Percentiles rank a stretch among this genome's conserved stretches.
These are phyloP conservation scores for Lerema accius DNA, from an alignment of 1,140 invertebrate genomes.

Conservation along the genomic window DNA sequence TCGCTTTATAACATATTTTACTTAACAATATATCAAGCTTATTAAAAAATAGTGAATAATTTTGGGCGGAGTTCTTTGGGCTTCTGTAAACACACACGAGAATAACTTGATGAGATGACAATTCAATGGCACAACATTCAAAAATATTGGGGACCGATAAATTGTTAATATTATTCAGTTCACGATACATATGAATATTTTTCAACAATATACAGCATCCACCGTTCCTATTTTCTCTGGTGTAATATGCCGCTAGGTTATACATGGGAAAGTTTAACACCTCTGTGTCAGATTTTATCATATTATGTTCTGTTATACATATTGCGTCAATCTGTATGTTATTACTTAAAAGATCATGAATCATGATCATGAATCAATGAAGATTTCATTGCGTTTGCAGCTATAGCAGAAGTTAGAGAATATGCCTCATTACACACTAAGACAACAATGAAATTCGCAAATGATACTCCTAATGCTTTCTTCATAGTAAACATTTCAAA, in stretches of 20 bases:
- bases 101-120: not conserved
- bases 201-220: not conserved
- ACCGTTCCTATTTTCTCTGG: not conserved
- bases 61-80: not conserved
- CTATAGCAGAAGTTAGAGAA: too few relatives aligned
- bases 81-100: constrained; percentile 10
- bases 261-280: too few relatives aligned
- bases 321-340: too few relatives aligned
- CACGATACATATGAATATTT: not conserved
- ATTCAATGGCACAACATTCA: constrained; percentile 2
- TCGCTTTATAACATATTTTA: constrained; percentile 2
- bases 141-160: not conserved
- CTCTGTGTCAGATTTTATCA: too few relatives aligned
- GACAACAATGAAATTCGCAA: too few relatives aligned
- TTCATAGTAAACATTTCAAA: too few relatives aligned
- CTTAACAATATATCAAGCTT: not conserved
- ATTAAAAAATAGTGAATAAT: not conserved
- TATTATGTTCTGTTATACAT: too few relatives aligned
- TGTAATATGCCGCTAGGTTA: not conserved
- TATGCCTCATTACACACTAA: too few relatives aligned
- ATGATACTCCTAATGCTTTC: too few relatives aligned
- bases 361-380: too few relatives aligned
- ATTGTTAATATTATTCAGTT: not conserved
- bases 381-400: too few relatives aligned
- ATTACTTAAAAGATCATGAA: too few relatives aligned